Percentiles rank a stretch among this genome's conserved stretches.
phyloP scores from a whole-genome alignment of 1,140 invertebrate genomes.

The Drosophila sproati region DNA sequence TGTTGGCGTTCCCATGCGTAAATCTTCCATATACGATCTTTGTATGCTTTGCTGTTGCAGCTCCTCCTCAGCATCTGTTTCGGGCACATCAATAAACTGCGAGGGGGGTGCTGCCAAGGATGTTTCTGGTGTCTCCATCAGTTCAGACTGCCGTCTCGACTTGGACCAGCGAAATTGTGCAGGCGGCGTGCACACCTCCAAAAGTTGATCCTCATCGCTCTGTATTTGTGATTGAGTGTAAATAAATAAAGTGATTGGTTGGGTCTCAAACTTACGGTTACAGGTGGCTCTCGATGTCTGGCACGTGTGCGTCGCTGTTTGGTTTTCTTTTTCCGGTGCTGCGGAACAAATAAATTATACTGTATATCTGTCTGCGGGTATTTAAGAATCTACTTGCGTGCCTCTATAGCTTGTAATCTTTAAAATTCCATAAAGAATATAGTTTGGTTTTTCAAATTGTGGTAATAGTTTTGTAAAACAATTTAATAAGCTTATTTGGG shows the following conservation, averaged over 20 bases:
- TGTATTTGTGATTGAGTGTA: neutral
- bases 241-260: neutral
- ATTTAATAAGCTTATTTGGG: no score
- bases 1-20: conserved; percentile 6
- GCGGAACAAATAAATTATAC: neutral
- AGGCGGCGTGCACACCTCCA: conserved; percentile 22
- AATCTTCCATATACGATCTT: neutral
- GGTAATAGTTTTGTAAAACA: no score
- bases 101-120: neutral
- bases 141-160: neutral
- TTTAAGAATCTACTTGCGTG: no score
- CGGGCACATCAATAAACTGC: conserved; percentile 7
- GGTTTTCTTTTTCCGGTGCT: neutral
- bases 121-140: neutral
- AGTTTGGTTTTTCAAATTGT: no score
- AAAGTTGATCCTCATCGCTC: conserved; percentile 17
- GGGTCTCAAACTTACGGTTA: neutral
- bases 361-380: no score
- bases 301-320: neutral
- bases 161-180: conserved; percentile 17
- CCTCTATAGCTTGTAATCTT: no score
- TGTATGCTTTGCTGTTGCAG: neutral
- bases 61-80: neutral
- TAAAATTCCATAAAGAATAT: no score
- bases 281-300: neutral